These are phyloP conservation scores for Onychostoma macrolepis DNA, from an alignment of 2,113 vertebrate genomes.

Conservation along the genomic window DNA sequence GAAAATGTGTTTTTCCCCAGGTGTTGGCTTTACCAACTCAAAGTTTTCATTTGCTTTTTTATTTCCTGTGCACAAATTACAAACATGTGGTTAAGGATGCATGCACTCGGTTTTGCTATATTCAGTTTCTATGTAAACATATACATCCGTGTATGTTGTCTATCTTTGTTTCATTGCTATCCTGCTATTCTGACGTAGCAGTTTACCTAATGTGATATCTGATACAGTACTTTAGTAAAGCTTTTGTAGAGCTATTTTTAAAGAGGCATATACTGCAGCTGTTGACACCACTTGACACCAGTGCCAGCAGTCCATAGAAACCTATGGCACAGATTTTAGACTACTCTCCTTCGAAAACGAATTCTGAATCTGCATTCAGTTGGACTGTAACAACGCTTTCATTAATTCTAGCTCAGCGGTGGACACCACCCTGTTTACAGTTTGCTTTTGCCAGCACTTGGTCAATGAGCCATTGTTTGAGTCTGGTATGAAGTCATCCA, in stretches of 20 bases:
- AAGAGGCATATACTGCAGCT: neutral
- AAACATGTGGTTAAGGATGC: conserved; percentile 14
- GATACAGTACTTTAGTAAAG: neutral
- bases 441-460: conserved; percentile 19
- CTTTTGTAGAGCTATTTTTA: conserved; percentile 2
- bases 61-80: conserved; percentile 10
- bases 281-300: neutral
- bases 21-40: conserved; percentile 13
- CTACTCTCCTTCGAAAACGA: neutral
- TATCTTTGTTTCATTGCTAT: neutral
- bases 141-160: neutral
- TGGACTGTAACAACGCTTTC: neutral
- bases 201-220: conserved; percentile 16
- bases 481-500: conserved; percentile 4
- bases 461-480: conserved; percentile 26
- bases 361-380: neutral
- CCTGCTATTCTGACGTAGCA: neutral
- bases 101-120: neutral
- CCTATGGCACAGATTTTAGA: neutral
- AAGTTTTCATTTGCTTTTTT: conserved; percentile 9
- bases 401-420: neutral
- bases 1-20: conserved; percentile 21
- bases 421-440: conserved; percentile 13
- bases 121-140: neutral
- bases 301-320: neutral